phyloP scores from a whole-genome alignment of 2,888 invertebrate genomes.

The Hofmannophila pseudospretella region DNA sequence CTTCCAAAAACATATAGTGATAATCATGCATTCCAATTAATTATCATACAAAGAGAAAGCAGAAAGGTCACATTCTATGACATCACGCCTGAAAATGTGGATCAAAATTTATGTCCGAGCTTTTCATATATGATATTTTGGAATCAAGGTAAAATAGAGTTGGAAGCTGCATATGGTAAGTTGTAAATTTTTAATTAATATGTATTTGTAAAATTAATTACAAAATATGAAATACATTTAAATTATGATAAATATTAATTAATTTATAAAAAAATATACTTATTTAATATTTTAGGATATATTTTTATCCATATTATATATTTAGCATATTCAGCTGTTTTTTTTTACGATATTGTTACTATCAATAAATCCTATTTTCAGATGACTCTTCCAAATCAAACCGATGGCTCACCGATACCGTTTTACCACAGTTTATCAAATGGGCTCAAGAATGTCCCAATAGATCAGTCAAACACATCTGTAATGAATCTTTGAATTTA shows the following conservation, averaged over 20 bases:
- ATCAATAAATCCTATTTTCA: too few relatives aligned
- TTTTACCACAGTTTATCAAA: conserved; percentile 79
- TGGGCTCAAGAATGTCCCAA: conserved; percentile 74
- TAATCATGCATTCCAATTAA: conserved; percentile 48
- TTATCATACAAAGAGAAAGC: conserved; percentile 53
- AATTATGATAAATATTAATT: too few relatives aligned
- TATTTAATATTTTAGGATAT: too few relatives aligned
- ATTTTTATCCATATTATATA: too few relatives aligned
- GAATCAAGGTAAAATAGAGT: conserved; percentile 43
- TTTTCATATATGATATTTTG: conserved; percentile 70
- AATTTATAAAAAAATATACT: too few relatives aligned
- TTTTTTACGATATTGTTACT: too few relatives aligned
- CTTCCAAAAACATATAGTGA: conserved; percentile 52
- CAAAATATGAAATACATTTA: too few relatives aligned
- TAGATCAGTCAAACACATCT: conserved; percentile 26
- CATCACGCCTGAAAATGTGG: conserved; percentile 45
- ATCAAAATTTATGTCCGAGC: conserved; percentile 58
- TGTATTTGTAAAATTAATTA: too few relatives aligned
- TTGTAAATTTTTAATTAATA: too few relatives aligned
- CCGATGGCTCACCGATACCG: conserved; percentile 74
- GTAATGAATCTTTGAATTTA: conserved; percentile 79
- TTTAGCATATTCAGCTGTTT: too few relatives aligned
- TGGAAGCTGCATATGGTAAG: conserved; percentile 59
- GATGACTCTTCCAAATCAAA: conserved; percentile 39
- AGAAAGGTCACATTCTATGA: conserved; percentile 63